Percentiles rank a stretch among this genome's conserved stretches.
phyloP scores from a whole-genome alignment of 2,113 vertebrate species.

The Cololabis saira region DNA sequence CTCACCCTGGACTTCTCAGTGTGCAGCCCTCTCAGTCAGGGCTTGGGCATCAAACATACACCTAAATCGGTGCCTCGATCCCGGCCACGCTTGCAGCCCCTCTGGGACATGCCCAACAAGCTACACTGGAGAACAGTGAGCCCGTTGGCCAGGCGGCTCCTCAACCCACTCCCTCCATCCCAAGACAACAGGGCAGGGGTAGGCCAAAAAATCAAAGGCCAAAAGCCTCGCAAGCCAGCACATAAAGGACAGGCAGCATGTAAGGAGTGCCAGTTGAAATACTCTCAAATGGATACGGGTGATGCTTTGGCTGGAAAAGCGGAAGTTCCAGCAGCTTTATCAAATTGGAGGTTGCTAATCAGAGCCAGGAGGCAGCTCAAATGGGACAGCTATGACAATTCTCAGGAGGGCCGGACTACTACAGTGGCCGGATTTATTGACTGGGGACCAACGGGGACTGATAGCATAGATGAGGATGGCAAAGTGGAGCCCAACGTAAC shows the following conservation, averaged over 20 bases:
- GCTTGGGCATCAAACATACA: conserved; percentile 71
- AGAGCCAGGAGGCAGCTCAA: conserved; percentile 80
- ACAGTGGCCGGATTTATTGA: conserved; percentile 85
- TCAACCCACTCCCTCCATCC: conserved; percentile 63
- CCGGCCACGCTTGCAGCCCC: conserved; percentile 68
- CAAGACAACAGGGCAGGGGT: conserved; percentile 60
- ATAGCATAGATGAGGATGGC: conserved; percentile 70
- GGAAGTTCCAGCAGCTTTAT: conserved; percentile 51
- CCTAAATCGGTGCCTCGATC: conserved; percentile 71
- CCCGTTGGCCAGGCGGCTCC: conserved; percentile 67
- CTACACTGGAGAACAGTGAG: conserved; percentile 80
- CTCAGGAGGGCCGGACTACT: conserved; percentile 81
- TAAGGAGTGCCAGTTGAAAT: conserved; percentile 69
- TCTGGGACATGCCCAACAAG: conserved; percentile 75
- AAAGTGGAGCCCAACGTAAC: conserved; percentile 68
- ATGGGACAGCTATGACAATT: conserved; percentile 75
- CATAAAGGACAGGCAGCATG: conserved; percentile 65
- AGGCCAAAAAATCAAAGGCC: conserved; percentile 53
- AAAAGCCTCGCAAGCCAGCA: conserved; percentile 60
- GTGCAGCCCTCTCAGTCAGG: conserved; percentile 78
- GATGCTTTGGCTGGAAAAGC: conserved; percentile 49
- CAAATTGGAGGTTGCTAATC: conserved; percentile 65
- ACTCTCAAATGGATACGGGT: conserved; percentile 58
- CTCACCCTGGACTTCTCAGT: conserved; percentile 83
- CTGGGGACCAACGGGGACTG: conserved; percentile 84